A percentile compares a stretch with the other conserved stretches of the same genome.
phyloP scores from a whole-genome alignment of 2,797 vertebrate species.

The Gastrophryne carolinensis region DNA sequence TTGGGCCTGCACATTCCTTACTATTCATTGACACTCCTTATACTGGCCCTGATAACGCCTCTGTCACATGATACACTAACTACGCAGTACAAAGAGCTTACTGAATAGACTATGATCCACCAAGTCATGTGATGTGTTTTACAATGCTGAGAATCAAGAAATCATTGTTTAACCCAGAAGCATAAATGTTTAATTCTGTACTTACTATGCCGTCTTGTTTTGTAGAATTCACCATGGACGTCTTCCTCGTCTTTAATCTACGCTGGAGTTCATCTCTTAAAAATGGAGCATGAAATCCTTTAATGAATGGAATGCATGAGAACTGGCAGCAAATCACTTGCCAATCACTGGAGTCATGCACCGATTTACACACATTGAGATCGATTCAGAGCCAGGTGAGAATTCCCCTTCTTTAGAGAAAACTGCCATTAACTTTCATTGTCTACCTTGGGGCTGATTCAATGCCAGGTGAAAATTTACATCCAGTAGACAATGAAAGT shows the following conservation, averaged over 20 bases:
- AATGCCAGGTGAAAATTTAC: no score
- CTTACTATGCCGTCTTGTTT: slow-evolving; percentile 16
- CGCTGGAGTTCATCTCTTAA: slow-evolving; percentile 4
- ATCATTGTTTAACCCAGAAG: slow-evolving; percentile 8
- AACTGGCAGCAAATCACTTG: no score
- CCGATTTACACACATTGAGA: no score
- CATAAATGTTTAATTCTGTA: slow-evolving; percentile 30
- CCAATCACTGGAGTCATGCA: no score
- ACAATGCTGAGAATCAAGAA: slow-evolving; percentile 42
- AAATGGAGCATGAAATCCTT: no score
- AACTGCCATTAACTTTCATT: no score
- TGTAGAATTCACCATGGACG: slow-evolving; percentile 6
- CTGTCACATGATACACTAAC: slow-evolving; percentile 35
- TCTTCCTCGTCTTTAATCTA: slow-evolving; percentile 17
- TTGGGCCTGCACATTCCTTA: slow-evolving; percentile 38
- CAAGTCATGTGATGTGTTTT: slow-evolving; percentile 47
- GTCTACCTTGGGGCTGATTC: no score
- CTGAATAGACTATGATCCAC: slow-evolving; percentile 42
- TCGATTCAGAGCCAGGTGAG: no score
- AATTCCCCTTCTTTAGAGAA: no score
- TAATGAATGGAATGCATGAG: no score
- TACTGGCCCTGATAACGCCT: slow-evolving; percentile 34
- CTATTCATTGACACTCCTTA: slow-evolving; percentile 44
- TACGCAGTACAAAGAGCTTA: slow-evolving; percentile 37
- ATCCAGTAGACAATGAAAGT: no score